phyloP scores from a whole-genome alignment of 23 tunicate species.

The Ciona savignyi region DNA sequence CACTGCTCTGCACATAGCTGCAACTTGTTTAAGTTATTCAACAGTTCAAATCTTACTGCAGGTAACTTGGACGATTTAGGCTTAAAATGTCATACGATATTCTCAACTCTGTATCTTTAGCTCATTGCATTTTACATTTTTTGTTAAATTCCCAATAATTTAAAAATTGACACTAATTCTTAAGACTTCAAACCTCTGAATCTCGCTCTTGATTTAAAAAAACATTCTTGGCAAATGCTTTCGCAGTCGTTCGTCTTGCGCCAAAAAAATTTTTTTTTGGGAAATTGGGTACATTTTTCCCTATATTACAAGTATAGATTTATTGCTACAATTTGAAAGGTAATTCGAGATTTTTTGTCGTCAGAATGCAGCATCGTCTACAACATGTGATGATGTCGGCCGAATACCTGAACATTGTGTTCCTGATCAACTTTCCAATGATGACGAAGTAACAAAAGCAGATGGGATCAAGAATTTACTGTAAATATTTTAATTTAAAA shows the following conservation, averaged over 20 bases:
- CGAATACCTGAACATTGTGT: slow-evolving; percentile 42
- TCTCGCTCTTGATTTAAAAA: not conserved
- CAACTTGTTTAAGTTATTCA: slow-evolving; percentile 28
- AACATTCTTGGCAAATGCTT: no score
- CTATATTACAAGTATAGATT: no score
- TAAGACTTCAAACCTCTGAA: not conserved
- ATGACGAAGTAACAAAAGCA: slow-evolving; percentile 16
- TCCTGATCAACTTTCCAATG: slow-evolving; percentile 20
- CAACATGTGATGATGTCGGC: slow-evolving; percentile 39
- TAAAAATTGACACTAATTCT: no score
- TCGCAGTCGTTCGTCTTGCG: no score
- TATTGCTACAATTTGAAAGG: not conserved
- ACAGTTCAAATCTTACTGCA: slow-evolving; percentile 41
- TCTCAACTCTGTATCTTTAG: no score
- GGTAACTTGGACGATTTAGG: slow-evolving; percentile 9
- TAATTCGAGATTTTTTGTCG: slow-evolving; percentile 5
- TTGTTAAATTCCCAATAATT: no score
- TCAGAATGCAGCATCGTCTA: slow-evolving; percentile 45
- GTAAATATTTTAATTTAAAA: slow-evolving; percentile 6
- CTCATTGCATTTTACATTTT: no score
- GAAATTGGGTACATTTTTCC: no score
- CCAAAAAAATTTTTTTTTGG: no score
- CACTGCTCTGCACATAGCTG: slow-evolving; percentile 67
- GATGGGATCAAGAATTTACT: slow-evolving; percentile 15
- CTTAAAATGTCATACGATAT: not conserved